phyloP scores from a whole-genome alignment of 2,888 invertebrate genomes.

The Agrochola lychnidis region DNA sequence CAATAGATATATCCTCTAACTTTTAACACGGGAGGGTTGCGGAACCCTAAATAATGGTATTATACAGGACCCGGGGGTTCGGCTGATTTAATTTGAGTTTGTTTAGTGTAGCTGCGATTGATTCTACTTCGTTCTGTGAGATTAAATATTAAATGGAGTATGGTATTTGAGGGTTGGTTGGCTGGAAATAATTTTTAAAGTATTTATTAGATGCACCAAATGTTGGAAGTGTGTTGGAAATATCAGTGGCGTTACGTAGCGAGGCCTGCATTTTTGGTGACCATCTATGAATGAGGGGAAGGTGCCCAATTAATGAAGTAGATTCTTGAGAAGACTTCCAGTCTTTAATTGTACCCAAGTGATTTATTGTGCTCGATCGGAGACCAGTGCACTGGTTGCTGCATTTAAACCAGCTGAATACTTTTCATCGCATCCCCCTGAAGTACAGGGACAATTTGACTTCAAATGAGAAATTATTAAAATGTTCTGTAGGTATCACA shows the following conservation, averaged over 20 bases:
- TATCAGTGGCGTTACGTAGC: too few relatives aligned
- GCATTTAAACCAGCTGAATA: too few relatives aligned
- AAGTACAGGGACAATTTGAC: too few relatives aligned
- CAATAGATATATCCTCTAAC: slow-evolving; percentile 66
- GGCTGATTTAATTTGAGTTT: slow-evolving; percentile 79
- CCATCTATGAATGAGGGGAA: background rate
- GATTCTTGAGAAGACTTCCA: background rate
- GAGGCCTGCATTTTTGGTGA: background rate
- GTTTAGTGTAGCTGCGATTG: slow-evolving; percentile 73
- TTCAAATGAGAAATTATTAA: too few relatives aligned
- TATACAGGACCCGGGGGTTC: slow-evolving; percentile 73
- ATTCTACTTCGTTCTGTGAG: slow-evolving; percentile 59
- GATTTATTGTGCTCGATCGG: background rate
- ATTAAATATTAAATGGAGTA: slow-evolving; percentile 70
- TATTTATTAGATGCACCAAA: slow-evolving; percentile 19
- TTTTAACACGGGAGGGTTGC: slow-evolving; percentile 57
- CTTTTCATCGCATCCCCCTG: too few relatives aligned
- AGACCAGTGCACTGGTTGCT: background rate
- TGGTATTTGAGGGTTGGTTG: slow-evolving; percentile 69
- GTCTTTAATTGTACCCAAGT: too few relatives aligned
- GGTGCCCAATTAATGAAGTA: background rate
- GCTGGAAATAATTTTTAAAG: slow-evolving; percentile 35
- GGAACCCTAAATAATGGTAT: slow-evolving; percentile 78
- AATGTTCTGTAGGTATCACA: too few relatives aligned
- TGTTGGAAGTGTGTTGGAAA: background rate